A percentile compares a stretch with the other conserved stretches of the same genome.
phyloP scores from a whole-genome alignment of 2,113 vertebrate genomes.

The Spea multiplicata region DNA sequence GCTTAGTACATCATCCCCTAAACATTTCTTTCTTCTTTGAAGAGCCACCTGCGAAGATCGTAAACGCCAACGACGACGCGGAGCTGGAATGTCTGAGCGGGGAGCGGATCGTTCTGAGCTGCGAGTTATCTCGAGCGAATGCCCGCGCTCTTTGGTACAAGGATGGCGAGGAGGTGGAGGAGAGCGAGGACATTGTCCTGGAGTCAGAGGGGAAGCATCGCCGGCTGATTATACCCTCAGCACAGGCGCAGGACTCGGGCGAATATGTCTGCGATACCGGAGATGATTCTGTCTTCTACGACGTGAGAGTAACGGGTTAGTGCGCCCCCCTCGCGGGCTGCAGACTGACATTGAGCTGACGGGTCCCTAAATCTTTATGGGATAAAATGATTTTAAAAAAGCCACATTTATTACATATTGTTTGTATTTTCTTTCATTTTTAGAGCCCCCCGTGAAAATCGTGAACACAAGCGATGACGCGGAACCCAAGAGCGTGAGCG shows the following conservation, averaged over 20 bases:
- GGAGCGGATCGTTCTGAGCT: constrained; percentile 82
- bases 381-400: too few relatives aligned
- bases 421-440: constrained; percentile 8
- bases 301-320: constrained; percentile 85
- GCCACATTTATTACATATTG: too few relatives aligned
- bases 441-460: constrained; percentile 81
- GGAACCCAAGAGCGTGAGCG: constrained; percentile 68
- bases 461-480: constrained; percentile 71
- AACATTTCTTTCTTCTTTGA: not conserved
- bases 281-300: constrained; percentile 82
- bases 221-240: constrained; percentile 78
- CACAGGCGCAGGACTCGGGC: constrained; percentile 72
- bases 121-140: constrained; percentile 75
- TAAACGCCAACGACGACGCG: constrained; percentile 71
- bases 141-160: constrained; percentile 81
- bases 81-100: constrained; percentile 66
- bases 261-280: constrained; percentile 86
- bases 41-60: constrained; percentile 80
- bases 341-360: too few relatives aligned
- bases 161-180: constrained; percentile 80
- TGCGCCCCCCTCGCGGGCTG: not conserved
- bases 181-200: constrained; percentile 65
- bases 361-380: too few relatives aligned
- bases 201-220: constrained; percentile 74
- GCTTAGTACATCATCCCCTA: too few relatives aligned